Conservation (phyloP, 1,140 invertebrate species). For the Halyomorpha halys region DNA sequence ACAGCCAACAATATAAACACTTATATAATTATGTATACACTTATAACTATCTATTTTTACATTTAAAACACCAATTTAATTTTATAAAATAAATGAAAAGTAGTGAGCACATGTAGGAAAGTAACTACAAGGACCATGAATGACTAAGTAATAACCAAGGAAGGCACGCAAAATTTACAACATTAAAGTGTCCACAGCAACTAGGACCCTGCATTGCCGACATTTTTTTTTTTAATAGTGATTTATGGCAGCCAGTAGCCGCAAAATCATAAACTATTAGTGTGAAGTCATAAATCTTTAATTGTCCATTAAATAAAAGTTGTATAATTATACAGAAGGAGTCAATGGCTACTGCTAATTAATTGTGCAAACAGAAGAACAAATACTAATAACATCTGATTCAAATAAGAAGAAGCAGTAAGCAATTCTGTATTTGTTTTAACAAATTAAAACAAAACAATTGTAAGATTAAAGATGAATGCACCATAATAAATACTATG, state of each 20-base stretch:
- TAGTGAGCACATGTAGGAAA: slow-evolving; percentile 2
- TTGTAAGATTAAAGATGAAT: not conserved
- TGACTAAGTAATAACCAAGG: not conserved
- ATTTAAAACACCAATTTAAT: not conserved
- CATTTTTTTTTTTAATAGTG: not conserved
- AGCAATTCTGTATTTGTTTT: not conserved
- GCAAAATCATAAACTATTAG: too few relatives aligned
- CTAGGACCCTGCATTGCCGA: slow-evolving; percentile 6
- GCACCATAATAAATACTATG: not conserved
- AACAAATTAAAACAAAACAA: not conserved
- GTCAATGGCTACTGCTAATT: not conserved
- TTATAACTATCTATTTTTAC: not conserved
- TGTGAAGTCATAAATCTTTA: not conserved
- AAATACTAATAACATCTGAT: not conserved
- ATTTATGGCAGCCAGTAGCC: too few relatives aligned
- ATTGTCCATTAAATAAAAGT: not conserved
- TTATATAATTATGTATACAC: not conserved
- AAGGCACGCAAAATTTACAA: not conserved
- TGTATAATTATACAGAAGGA: not conserved
- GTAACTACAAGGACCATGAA: not conserved
- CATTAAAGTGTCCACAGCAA: not conserved
- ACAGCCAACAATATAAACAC: not conserved
- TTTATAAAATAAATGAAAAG: not conserved
- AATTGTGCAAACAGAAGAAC: not conserved
- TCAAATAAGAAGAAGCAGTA: not conserved